Conservation (phyloP, 2,113 vertebrate species). For the Proterorhinus semilunaris region DNA sequence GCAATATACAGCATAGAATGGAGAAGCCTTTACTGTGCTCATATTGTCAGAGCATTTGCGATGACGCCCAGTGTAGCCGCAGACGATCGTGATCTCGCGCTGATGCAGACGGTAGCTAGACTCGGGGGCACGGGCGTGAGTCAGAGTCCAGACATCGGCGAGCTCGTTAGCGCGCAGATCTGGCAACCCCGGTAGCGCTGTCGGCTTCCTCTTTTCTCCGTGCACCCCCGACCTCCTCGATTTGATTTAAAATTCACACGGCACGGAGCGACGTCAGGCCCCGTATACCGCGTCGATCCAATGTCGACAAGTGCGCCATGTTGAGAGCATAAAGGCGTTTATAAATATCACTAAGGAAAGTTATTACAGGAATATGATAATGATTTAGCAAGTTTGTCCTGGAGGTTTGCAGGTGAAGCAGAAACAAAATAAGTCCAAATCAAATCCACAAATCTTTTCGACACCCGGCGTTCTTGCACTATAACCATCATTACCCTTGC, state of each 20-base stretch:
- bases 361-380: not conserved
- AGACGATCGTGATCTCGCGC: not conserved
- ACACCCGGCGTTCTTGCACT: too few species aligned
- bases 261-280: not conserved
- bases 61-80: not conserved
- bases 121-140: conserved; percentile 37
- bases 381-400: conserved; percentile 6
- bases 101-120: conserved; percentile 17
- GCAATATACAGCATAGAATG: too few species aligned
- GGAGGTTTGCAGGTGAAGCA: conserved; percentile 1
- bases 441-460: not conserved
- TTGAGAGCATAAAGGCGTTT: conserved; percentile 3
- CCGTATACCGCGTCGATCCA: conserved; percentile 34
- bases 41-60: conserved; percentile 1
- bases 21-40: too few species aligned
- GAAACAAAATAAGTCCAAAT: not conserved
- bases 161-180: conserved; percentile 56
- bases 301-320: not conserved
- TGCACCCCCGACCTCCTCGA: conserved; percentile 45
- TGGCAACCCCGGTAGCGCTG: conserved; percentile 28
- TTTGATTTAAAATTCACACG: conserved; percentile 54
- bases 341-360: not conserved
- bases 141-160: conserved; percentile 50
- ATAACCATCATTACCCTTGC: too few species aligned
- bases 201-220: conserved; percentile 22